Base-by-base conservation (phyloP, 92 coral and sea anemone species). In the Porites evermanni region DNA sequence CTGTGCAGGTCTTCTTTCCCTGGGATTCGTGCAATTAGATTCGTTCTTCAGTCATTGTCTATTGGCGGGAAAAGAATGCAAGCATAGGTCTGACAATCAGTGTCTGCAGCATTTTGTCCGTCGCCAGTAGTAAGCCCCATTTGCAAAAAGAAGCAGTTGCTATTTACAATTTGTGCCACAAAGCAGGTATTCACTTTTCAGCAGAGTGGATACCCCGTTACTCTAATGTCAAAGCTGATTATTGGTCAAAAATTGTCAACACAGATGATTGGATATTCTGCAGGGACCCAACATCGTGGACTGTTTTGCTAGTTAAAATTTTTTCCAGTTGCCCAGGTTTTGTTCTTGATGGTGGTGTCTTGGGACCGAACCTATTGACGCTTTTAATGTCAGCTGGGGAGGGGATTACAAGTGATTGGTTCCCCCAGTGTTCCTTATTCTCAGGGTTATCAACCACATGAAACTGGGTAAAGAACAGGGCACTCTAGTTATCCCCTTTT, bases 321-420 rank as follows among this genome's bases (percentile, higher is more conserved):
- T 79, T 44, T 71, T 51, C 73, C 93, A 89, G 24, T 72, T 89
- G 26, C 26, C 26, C 26, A 24, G 26, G 26, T 24, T 24, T 24
- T 24, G 26, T 24, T 24, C 26, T 24, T 59, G 82, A 26, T 92
- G 88, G 88, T 84, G 74, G 53, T 85, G 91, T 70, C 93, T 89
- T 51, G 91, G 81, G 38, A 53, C 81, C 38, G 92, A 84, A 80
- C 52, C 79, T 23, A 90, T 90, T 50, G 94, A 93, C 84, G 92
- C 92, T 64, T 90, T 93, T 70, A 87, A 92, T 50, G 29, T 80
- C 66, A 61, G 76, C 53, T 93, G 94, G 94, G 72, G 23, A 17
- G 90, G 88, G 53, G 93, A 87, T 21, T 82, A 86, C 87, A 90
- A 92, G 74, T 90, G 95, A 89, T 83, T 92, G 70, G 91, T 86